Evolutionary conservation across 2,888 invertebrate species (phyloP), one percentile per base, ranked within the genome.

Genomic region (Linyphia triangularis): DNA sequence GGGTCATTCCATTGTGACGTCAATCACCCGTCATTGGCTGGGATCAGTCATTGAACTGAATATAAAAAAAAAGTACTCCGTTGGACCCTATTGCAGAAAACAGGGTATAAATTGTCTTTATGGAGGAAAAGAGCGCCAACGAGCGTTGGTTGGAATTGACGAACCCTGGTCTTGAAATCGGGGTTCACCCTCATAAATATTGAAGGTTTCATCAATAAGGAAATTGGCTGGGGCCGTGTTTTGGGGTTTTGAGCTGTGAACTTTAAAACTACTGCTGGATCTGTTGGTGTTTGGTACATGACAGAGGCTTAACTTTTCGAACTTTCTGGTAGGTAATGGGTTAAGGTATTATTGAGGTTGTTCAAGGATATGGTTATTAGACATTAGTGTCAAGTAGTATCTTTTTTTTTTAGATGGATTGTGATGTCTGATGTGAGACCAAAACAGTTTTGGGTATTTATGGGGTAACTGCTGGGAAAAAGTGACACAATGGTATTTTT

Each of bases 1-100:
- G 63, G 82, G 82, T 82, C 70, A 63, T 85, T 72, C 78, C 72
- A 72, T 85, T 85, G 85, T 85, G 78, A 61, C 85, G 85, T 85
- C 85, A 85, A 70, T 85, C 85, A 85, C 40, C 85, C 85, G 78
- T 78, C 70, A 85, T 78, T 26, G 43, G 43, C 63, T 33, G 61
- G 63, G 70, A 70, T 85, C 85, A 85, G 85, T 79, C 85, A 51
- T 63, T 85, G 85, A 85, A 85, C 85, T 72, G 72, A 63, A 51
- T 51, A 51, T 51, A 51, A 51, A 40, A 51, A 51, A 63, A 26
- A 70, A 82, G 69, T n/a, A 59, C 72, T 24, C 73, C 43, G 51
- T 19, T 30, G 40, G 51, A 24, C 63, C 77, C 78, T 16, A 67
- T 43, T 67, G 65, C 19, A 37, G 43, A 81, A 65, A 81, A 81